Evolutionary conservation across 92 coral and sea anemone species (phyloP).

Genomic region (Ricordea florida): DNA sequence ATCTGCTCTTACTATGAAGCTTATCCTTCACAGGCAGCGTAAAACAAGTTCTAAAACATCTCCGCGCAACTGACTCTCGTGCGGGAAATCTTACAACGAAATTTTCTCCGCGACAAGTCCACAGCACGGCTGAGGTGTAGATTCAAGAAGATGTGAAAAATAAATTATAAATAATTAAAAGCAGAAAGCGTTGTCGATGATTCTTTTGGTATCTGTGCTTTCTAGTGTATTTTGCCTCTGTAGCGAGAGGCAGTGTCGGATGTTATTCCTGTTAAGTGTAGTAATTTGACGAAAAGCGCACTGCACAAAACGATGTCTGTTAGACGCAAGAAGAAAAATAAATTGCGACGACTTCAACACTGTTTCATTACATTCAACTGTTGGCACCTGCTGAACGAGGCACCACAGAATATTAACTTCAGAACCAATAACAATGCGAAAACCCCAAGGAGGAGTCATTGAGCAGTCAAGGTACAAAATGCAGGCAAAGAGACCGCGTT

Average conservation of each 20-base stretch:
- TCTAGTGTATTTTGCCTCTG: background rate
- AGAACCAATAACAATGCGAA: conserved; percentile 8
- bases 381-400: conserved; percentile 25
- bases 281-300: conserved; percentile 2
- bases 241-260: background rate
- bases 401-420: conserved; percentile 31
- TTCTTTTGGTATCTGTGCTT: background rate
- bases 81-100: background rate
- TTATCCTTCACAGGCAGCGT: conserved; percentile 10
- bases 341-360: conserved; percentile 42
- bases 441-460: too few relatives aligned
- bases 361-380: conserved; percentile 30
- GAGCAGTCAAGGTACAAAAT: too few relatives aligned
- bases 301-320: conserved; percentile 20
- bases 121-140: conserved; percentile 18
- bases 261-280: background rate
- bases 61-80: conserved; percentile 1
- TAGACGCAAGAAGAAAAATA: conserved; percentile 28
- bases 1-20: conserved; percentile 22
- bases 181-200: conserved; percentile 3
- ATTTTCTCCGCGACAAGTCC: background rate
- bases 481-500: too few relatives aligned
- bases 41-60: too few relatives aligned
- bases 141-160: conserved; percentile 34
- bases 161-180: conserved; percentile 46